A percentile compares a stretch with the other conserved stretches of the same genome.
Conservation (phyloP, 64 coral and sea anemone species). For the Dendrophyllia cribrosa region DNA sequence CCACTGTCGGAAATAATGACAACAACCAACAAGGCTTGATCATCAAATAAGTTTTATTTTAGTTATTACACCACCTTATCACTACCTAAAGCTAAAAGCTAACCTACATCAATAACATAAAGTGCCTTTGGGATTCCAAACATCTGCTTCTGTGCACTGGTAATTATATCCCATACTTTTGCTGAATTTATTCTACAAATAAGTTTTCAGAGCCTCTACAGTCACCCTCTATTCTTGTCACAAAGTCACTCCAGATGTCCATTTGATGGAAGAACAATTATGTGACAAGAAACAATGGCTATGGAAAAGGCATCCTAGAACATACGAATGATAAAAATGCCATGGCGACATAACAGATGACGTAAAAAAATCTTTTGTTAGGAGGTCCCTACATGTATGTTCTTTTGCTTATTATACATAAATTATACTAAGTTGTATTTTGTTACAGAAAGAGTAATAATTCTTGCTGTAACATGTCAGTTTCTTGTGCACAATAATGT, state of each 20-base stretch:
- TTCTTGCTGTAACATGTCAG: no score
- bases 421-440: neutral
- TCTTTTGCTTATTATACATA: neutral
- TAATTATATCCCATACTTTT: slow-evolving; percentile 34
- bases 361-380: neutral
- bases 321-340: slow-evolving; percentile 34
- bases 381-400: neutral
- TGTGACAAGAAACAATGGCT: neutral
- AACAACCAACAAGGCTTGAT: no score
- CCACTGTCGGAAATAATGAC: no score
- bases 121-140: neutral
- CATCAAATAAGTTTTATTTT: neutral
- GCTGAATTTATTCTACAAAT: slow-evolving; percentile 11
- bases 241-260: neutral
- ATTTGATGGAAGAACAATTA: neutral
- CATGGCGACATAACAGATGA: neutral
- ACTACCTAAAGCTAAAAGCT: neutral
- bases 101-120: slow-evolving; percentile 18
- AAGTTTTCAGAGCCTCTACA: neutral
- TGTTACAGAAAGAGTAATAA: no score
- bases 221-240: neutral
- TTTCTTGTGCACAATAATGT: no score
- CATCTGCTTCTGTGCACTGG: neutral
- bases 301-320: neutral
- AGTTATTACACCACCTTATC: slow-evolving; percentile 1